These are phyloP conservation scores for Hypanus sabinus DNA, from an alignment of 2,113 vertebrate species.

Conservation along the genomic window DNA sequence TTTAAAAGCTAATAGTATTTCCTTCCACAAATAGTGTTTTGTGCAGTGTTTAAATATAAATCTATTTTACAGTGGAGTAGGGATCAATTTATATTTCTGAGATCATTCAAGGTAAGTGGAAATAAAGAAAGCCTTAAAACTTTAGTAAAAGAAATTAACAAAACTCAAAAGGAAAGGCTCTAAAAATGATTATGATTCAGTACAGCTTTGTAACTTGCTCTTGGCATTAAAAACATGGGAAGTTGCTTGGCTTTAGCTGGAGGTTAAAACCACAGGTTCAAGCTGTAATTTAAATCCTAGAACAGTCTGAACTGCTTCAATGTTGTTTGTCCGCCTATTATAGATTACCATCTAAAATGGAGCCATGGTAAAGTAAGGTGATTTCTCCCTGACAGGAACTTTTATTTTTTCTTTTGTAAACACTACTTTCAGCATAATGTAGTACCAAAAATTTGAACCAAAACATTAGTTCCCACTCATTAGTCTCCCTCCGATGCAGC, in stretches of 20 bases:
- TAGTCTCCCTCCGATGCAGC: slow-evolving; percentile 27
- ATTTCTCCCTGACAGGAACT: not conserved
- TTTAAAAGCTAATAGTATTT: not conserved
- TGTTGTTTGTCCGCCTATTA: not conserved
- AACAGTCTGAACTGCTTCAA: not conserved
- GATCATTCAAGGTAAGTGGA: not conserved
- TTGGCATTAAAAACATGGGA: not conserved
- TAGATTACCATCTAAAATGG: not conserved
- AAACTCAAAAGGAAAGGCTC: not conserved
- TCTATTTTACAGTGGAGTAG: not conserved
- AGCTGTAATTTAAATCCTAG: not conserved
- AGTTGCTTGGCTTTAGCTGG: not conserved
- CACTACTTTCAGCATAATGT: not conserved
- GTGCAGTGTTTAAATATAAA: not conserved
- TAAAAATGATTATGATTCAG: not conserved
- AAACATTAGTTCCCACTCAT: slow-evolving; percentile 36
- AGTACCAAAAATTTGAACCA: not conserved
- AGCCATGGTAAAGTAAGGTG: not conserved
- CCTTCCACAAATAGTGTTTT: not conserved
- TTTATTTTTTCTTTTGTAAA: not conserved
- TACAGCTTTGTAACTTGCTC: not conserved
- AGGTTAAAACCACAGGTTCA: not conserved
- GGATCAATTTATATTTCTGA: not conserved
- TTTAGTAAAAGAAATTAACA: not conserved
- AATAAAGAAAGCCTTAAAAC: not conserved